Percentiles rank a stretch among this genome's conserved stretches.
Conservation (phyloP, 2,888 invertebrate genomes). For the Elysia crispata region DNA sequence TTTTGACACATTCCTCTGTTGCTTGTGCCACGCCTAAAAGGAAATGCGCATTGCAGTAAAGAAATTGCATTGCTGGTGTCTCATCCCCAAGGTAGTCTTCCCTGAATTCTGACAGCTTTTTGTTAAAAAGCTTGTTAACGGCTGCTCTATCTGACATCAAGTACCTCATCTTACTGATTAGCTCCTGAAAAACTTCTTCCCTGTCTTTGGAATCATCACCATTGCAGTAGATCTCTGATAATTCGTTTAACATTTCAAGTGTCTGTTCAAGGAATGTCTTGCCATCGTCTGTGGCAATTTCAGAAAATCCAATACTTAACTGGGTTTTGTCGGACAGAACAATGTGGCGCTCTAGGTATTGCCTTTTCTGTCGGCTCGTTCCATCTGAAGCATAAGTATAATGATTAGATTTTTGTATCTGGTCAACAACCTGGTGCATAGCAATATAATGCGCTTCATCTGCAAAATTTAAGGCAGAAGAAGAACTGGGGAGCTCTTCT, state of each 20-base stretch:
- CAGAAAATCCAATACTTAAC: neutral
- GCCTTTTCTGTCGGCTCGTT: neutral
- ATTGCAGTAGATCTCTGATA: neutral
- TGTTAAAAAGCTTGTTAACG: neutral
- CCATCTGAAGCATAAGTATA: neutral
- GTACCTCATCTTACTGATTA: neutral
- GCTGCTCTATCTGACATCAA: constrained; percentile 16
- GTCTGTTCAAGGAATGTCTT: neutral
- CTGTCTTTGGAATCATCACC: neutral
- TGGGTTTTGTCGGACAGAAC: neutral
- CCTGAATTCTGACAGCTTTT: neutral
- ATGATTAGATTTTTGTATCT: neutral
- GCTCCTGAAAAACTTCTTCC: neutral
- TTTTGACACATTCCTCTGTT: too few relatives aligned
- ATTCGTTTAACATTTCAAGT: neutral
- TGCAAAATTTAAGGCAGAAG: neutral
- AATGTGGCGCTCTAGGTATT: neutral
- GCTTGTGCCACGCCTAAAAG: too few relatives aligned
- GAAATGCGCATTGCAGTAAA: neutral
- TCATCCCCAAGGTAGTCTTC: neutral
- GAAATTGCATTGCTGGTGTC: neutral
- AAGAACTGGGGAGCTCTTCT: neutral
- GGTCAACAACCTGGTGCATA: neutral
- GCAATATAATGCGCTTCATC: neutral
- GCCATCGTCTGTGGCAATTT: neutral